Evolutionary conservation across 2,113 vertebrate species (phyloP).

Genomic region (Dolichotis patagonum): DNA sequence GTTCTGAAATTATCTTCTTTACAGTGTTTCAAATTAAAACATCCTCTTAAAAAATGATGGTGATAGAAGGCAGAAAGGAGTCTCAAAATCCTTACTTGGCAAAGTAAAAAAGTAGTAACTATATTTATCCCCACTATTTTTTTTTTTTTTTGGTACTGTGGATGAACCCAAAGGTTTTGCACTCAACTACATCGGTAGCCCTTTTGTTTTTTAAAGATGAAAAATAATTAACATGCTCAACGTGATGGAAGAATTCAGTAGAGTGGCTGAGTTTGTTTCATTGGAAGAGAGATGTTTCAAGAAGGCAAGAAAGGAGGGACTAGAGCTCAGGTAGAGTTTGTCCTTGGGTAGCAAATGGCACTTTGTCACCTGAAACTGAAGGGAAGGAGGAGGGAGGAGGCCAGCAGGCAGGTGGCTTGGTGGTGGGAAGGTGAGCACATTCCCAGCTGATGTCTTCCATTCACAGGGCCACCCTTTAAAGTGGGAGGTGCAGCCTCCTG

Average conservation of each 20-base stretch:
- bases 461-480: neutral
- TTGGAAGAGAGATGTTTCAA: neutral
- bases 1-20: slow-evolving; percentile 36
- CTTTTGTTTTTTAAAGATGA: neutral
- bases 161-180: neutral
- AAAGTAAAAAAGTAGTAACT: slow-evolving; percentile 25
- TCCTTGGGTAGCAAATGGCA: neutral
- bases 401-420: neutral
- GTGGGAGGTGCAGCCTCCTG: neutral
- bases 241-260: neutral
- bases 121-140: neutral
- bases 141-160: neutral
- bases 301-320: neutral
- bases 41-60: neutral
- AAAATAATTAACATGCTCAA: neutral
- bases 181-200: neutral
- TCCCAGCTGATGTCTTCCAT: neutral
- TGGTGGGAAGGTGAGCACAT: neutral
- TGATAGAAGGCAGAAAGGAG: neutral
- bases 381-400: neutral
- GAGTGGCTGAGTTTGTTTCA: neutral
- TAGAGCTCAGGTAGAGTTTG: neutral
- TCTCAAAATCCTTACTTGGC: neutral
- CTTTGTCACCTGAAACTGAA: neutral
- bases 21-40: slow-evolving; percentile 33